Evolutionary conservation across 2,113 vertebrate genomes (phyloP).

Genomic region (Porphyrio hochstetteri): DNA sequence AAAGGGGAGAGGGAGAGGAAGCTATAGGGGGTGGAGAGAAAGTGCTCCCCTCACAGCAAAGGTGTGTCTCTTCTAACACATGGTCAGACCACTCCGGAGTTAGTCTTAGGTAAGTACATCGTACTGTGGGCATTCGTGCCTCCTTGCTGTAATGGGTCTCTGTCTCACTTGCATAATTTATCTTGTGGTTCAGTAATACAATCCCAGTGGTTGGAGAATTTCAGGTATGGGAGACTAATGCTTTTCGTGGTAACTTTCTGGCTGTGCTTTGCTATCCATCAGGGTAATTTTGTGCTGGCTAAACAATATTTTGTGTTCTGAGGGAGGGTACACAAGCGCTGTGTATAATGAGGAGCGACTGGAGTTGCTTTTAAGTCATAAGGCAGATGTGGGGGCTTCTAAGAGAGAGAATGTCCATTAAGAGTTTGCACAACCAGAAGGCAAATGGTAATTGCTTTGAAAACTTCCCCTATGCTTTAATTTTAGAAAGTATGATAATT

Average conservation of each 20-base stretch:
- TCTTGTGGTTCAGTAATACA: not conserved
- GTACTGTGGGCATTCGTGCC: not conserved
- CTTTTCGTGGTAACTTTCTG: not conserved
- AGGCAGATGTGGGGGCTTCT: not conserved
- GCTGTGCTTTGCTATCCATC: fast-evolving
- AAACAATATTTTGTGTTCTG: not conserved
- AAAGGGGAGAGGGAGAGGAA: not conserved
- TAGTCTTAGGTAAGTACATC: not conserved
- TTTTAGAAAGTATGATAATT: not conserved
- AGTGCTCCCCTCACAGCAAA: not conserved
- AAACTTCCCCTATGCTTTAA: not conserved
- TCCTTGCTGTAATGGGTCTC: not conserved
- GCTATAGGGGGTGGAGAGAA: constrained; percentile 38
- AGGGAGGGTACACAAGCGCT: not conserved
- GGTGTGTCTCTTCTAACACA: not conserved
- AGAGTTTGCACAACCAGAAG: not conserved
- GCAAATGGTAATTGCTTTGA: not conserved
- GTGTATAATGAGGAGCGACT: not conserved
- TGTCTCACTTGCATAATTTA: not conserved
- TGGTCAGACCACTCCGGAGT: not conserved
- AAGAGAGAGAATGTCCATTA: not conserved
- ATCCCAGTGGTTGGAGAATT: not conserved
- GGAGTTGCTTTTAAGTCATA: not conserved
- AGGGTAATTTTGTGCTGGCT: not conserved
- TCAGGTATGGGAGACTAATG: not conserved